Base-by-base conservation (phyloP, 37 sponge, comb jelly and placozoan species). In the Chondrilla cf. caribensis region DNA sequence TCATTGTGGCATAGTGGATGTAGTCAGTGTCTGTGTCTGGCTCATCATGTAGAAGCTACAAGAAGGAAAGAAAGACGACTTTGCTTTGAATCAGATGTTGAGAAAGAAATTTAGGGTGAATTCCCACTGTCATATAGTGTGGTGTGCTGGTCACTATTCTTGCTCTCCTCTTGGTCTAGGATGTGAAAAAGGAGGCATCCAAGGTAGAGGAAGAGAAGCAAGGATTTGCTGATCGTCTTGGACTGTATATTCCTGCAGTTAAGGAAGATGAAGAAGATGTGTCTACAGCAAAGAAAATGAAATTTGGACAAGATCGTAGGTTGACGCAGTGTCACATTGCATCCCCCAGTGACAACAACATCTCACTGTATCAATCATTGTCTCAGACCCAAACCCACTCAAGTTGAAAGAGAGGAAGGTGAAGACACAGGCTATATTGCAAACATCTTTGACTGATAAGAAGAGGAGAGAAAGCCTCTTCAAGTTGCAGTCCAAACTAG, bases 31-130 rank as follows among this genome's bases (percentile, higher is more conserved):
- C 17, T 15, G 3, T 39, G 19, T 2, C n/a, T 76, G 35, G 1
- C 60, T 14, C 21, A 19, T 29, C 18, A n/a, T 83, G 32, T 83
- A 97, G 98, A 81, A 39, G 37, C 51, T 87, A 58, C 90, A 93
- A 54, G 88, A 94, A 31, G 84, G 73, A 37, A 89, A 83, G 60
- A 80, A 83, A 78, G 95, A 97, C 82, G 95, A 97, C 65, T 97
- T 87, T 55, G 44, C 68, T 19, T 36, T 95, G 8, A 97, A 97
- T 72, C 93, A 92, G 54, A 8, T 90, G 70, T 33, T 92, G 21
- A 79, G 98, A 54, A 92, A 92, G 54, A 85, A 80, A 65, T 90
- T 95, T 55, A 81, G 98, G 79, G 97, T 96, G 70, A 81, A 89
- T 38, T 15, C 21, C 39, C 43, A 22, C n/a, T 36, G 15, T 19